Evolutionary conservation across 53 echinoderm and acorn worm species (phyloP), one percentile per base, ranked within the genome.

Genomic region (Holothuria leucospilota): DNA sequence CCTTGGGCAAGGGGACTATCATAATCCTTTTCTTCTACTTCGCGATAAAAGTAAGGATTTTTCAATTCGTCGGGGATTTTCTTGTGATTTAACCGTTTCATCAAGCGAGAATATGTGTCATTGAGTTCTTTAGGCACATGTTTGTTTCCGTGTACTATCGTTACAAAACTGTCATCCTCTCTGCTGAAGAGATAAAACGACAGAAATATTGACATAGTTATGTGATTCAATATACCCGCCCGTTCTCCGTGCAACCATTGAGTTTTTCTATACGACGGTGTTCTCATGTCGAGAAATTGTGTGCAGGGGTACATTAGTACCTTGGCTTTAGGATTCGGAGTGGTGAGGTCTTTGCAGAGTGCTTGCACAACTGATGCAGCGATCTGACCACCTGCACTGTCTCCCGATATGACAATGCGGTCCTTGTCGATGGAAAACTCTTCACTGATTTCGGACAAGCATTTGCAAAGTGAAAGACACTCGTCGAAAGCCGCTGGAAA

Each of bases 311-410:
- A 94, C 23, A 91, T 81, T 0, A 92, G 88, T 4, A 87, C 96
- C 68, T 96, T 94, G 60, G 90, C 87, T 25, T 87, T 90, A 0
- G 96, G 96, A 29, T 41, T 34, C 12, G 93, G 93, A 15, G 72
- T 40, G 13, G 87, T 63, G 0, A 42, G 27, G 49, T 94, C 91
- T 40, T 93, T 94, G 69, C 86, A 79, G 14, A 94, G 26, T 16
- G 39, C 40, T 86, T 94, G 92, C 21, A 79, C 38, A 16, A 96
- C 86, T 13, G 82, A 79, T 18, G 89, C 91, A 0, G 96, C 87
- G 12, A 96, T 75, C 21, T 87, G 62, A 30, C 96, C 96, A 6
- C 96, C 96, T 1, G 92, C 92, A 69, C 96, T 96, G 82, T 96
- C 96, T 51, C 96, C 96, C 13, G 86, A 80, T 20, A 96, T 68